Evolutionary conservation across 2,888 invertebrate genomes (phyloP).

Genomic region (Pelosia muscerda): DNA sequence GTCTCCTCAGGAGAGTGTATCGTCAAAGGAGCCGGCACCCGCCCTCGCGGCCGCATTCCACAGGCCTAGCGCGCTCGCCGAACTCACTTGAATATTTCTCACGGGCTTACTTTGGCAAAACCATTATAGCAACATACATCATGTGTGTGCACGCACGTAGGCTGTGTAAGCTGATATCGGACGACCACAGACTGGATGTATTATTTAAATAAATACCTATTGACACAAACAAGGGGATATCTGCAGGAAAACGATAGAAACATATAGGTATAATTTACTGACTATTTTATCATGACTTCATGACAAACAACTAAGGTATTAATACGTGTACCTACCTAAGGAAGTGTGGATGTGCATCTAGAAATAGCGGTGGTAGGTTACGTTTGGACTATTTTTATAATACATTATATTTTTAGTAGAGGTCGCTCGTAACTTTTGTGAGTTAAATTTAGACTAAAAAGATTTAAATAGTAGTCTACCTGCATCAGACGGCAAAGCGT

Average conservation of each 20-base stretch:
- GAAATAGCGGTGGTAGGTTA: background rate
- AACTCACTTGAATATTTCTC: conserved; percentile 84
- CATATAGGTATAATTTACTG: conserved; percentile 45
- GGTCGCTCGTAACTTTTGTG: background rate
- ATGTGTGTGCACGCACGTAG: conserved; percentile 51
- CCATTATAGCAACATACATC: conserved; percentile 65
- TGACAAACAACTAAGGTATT: conserved; percentile 9
- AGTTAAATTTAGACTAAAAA: too few species aligned
- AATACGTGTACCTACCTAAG: background rate
- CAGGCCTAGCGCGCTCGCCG: conserved; percentile 69
- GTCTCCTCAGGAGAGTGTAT: conserved; percentile 75
- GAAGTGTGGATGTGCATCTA: background rate
- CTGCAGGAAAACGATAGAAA: conserved; percentile 27
- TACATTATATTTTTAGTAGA: background rate
- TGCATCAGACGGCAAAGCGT: too few species aligned
- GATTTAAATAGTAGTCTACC: too few species aligned
- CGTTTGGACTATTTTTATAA: background rate
- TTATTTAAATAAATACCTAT: conserved; percentile 20
- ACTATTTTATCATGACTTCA: conserved; percentile 14
- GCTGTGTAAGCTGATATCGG: conserved; percentile 40
- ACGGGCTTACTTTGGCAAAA: conserved; percentile 85
- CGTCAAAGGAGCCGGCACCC: conserved; percentile 85
- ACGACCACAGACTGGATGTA: conserved; percentile 12
- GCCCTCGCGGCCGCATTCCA: conserved; percentile 84
- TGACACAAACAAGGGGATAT: conserved; percentile 24